Conservation (phyloP, 2,888 invertebrate genomes). For the Portevinia maculata region DNA sequence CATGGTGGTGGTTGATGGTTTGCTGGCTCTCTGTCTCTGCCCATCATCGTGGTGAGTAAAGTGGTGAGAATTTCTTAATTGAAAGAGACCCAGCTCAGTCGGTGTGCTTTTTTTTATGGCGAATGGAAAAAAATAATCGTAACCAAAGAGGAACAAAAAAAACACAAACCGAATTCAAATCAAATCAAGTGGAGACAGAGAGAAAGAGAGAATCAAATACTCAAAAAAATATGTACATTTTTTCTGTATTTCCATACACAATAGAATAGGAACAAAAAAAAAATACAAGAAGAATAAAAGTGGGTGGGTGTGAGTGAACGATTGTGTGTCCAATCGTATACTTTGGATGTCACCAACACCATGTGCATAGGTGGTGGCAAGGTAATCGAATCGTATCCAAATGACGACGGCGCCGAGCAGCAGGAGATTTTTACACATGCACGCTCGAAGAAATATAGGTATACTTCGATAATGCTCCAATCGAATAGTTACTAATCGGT, state of each 20-base stretch:
- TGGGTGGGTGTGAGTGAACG: slow-evolving; percentile 73
- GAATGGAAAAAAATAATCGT: slow-evolving; percentile 55
- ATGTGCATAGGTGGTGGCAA: slow-evolving; percentile 74
- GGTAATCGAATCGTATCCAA: slow-evolving; percentile 73
- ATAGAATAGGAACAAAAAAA: slow-evolving; percentile 63
- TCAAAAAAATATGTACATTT: slow-evolving; percentile 60
- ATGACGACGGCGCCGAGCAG: slow-evolving; percentile 67
- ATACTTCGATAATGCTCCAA: slow-evolving; percentile 71
- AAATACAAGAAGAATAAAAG: slow-evolving; percentile 67
- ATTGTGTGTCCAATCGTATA: slow-evolving; percentile 73
- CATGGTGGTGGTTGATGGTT: slow-evolving; percentile 12
- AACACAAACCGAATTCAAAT: slow-evolving; percentile 71
- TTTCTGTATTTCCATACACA: slow-evolving; percentile 68
- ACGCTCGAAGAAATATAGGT: slow-evolving; percentile 51
- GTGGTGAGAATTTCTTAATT: slow-evolving; percentile 61
- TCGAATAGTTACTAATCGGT: slow-evolving; percentile 74
- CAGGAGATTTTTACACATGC: slow-evolving; percentile 65
- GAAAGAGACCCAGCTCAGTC: slow-evolving; percentile 8
- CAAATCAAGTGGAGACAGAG: slow-evolving; percentile 72
- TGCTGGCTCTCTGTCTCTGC: slow-evolving; percentile 12
- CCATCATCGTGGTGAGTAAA: slow-evolving; percentile 37
- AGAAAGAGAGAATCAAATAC: slow-evolving; percentile 73
- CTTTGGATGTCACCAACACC: slow-evolving; percentile 74
- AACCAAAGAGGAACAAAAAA: slow-evolving; percentile 39
- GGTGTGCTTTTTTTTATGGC: slow-evolving; percentile 28